phyloP scores from a whole-genome alignment of 2,888 invertebrate genomes.

The Sinodicranocentrus sp. region DNA sequence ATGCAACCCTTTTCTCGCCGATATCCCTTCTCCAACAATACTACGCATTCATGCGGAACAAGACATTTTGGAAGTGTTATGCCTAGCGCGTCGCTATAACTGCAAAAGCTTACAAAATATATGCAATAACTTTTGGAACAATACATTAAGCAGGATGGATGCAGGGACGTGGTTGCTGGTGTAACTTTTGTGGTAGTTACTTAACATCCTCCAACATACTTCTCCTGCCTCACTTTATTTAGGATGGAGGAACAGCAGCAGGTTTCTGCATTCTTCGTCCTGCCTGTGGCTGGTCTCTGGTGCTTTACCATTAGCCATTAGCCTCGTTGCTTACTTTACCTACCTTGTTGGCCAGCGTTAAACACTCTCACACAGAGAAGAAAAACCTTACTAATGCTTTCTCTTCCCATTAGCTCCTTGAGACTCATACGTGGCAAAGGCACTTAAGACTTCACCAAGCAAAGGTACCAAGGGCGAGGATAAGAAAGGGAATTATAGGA shows the following conservation, averaged over 20 bases:
- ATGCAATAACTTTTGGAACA: slow-evolving; percentile 39
- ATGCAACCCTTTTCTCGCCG: not conserved
- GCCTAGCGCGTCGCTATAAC: too few relatives aligned
- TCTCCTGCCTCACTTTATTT: slow-evolving; percentile 19
- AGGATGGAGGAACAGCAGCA: not conserved
- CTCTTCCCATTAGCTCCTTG: slow-evolving; percentile 65
- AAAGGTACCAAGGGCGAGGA: slow-evolving; percentile 3
- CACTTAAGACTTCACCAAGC: slow-evolving; percentile 35
- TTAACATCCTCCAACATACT: slow-evolving; percentile 9
- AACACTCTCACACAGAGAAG: slow-evolving; percentile 7
- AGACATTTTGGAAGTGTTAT: too few relatives aligned
- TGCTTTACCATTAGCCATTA: slow-evolving; percentile 63
- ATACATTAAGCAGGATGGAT: slow-evolving; percentile 12
- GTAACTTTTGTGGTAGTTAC: slow-evolving; percentile 32
- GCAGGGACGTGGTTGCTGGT: slow-evolving; percentile 25
- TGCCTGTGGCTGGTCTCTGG: slow-evolving; percentile 54
- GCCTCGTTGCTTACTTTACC: slow-evolving; percentile 57
- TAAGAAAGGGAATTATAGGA: slow-evolving; percentile 55
- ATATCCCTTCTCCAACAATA: not conserved
- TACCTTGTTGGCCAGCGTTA: too few relatives aligned
- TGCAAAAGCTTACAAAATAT: not conserved
- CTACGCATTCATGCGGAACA: too few relatives aligned
- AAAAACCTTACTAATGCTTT: slow-evolving; percentile 64
- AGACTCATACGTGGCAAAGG: slow-evolving; percentile 45
- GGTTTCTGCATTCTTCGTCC: slow-evolving; percentile 8